These are phyloP conservation scores for Tachyglossus aculeatus DNA, from an alignment of 2,797 vertebrate species.

Conservation along the genomic window DNA sequence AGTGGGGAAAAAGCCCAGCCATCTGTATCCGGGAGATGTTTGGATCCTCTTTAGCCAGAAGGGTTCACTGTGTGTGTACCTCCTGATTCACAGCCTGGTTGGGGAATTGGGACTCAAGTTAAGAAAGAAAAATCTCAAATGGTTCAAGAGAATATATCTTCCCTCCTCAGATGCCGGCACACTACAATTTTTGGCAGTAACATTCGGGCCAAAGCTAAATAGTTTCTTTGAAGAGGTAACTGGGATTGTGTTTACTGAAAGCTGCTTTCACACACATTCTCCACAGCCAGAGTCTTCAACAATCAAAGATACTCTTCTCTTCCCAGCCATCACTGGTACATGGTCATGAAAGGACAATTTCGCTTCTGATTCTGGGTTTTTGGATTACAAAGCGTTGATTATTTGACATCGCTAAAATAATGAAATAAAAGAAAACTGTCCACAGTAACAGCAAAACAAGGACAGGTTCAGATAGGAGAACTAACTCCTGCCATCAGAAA, in stretches of 20 bases:
- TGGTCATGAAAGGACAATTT: background rate
- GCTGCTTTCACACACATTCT: background rate
- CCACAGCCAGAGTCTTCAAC: fast-evolving
- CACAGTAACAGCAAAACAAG: background rate
- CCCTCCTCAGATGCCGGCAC: background rate
- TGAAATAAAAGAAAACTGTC: background rate
- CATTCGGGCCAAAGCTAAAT: background rate
- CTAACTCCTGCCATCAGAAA: background rate
- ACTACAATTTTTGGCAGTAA: background rate
- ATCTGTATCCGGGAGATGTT: background rate
- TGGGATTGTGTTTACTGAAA: background rate
- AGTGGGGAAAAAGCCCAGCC: no score
- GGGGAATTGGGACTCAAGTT: background rate
- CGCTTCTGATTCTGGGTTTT: background rate
- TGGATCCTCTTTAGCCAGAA: background rate
- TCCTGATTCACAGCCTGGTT: background rate
- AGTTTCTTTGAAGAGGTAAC: background rate
- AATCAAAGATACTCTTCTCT: background rate
- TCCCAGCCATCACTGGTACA: background rate
- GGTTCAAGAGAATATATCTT: background rate
- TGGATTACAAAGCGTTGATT: background rate
- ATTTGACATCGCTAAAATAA: no score
- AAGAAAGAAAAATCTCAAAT: background rate
- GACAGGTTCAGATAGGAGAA: background rate
- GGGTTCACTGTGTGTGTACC: background rate